Conservation (phyloP, 2,888 invertebrate species). For the Agapostemon virescens region DNA sequence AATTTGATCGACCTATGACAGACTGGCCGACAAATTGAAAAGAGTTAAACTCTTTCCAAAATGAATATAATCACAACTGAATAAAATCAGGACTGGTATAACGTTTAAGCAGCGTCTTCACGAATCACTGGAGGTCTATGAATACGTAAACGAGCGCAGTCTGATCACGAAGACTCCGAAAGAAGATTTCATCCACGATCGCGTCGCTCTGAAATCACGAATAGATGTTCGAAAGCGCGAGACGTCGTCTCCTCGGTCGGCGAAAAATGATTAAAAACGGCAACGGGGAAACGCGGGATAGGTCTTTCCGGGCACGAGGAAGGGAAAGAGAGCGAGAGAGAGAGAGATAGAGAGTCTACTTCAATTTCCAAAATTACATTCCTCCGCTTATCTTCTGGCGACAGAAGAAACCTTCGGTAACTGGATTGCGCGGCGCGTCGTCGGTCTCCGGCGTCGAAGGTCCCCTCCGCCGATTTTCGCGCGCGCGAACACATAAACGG, state of each 20-base stretch:
- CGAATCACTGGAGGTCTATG: too few species aligned
- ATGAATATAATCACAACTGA: neutral
- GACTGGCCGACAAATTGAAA: neutral
- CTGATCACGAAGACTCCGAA: neutral
- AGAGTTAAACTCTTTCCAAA: neutral
- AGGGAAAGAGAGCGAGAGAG: neutral
- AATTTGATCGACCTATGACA: too few species aligned
- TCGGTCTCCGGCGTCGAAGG: constrained; percentile 11
- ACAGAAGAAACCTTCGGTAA: constrained; percentile 46
- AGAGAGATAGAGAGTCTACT: constrained; percentile 22
- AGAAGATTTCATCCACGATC: neutral
- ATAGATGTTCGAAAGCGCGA: neutral
- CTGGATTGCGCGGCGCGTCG: constrained; percentile 32
- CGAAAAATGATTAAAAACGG: constrained; percentile 31
- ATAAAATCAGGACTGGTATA: neutral
- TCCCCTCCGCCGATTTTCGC: constrained; percentile 32
- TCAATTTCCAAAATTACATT: constrained; percentile 61
- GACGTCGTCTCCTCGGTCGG: neutral
- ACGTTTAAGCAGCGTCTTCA: neutral
- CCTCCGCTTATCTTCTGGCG: constrained; percentile 51
- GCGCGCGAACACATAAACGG: constrained; percentile 9
- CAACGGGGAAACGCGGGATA: neutral
- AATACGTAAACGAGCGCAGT: neutral
- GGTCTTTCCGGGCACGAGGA: neutral
- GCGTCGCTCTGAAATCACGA: neutral